Evolutionary conservation across 2,797 vertebrate genomes (phyloP), one percentile per base, ranked within the genome.

Genomic region (Silurus aristotelis): DNA sequence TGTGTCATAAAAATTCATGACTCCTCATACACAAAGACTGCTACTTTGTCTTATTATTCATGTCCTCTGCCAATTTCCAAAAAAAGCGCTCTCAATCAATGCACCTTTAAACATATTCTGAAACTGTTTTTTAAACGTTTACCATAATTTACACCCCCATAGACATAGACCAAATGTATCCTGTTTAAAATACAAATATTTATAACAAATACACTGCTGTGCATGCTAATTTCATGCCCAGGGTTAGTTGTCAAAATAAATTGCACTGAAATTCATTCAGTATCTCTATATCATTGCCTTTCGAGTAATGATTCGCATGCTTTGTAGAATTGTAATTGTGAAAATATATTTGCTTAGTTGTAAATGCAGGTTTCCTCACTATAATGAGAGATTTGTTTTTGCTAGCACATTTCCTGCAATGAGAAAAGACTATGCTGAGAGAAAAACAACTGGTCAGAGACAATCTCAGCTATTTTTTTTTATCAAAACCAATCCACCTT

Each of bases 1-100:
- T 70, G 52, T 78, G 25, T 83, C 77, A 79, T 85, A 31, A 87
- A 84, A 86, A 82, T 82, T 89, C 46, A 78, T 72, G 61, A 70
- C 25, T 9, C 17, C 80, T 25, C 71, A 79, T n/a, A 66, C 75
- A 68, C 66, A 85, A 60, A 48, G 63, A 70, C 27, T 83, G 72
- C 71, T 48, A 46, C 58, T 77, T 70, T 64, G 67, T 80, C 70
- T 75, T 56, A n/a, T 64, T 72, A 66, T 76, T 82, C 61, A 77
- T 71, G 60, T 70, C 22, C 25, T 13, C 55, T 52, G 64, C n/a
- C 31, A 48, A 15, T 67, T 43, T 58, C 43, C 22, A 60, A 48
- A 60, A 86, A 17, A 68, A 48, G 2, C 2, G 58, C 22, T 25
- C 38, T 78, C 73, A 71, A 19, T 78, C 73, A 27, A 8, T 78